A percentile compares a stretch with the other conserved stretches of the same genome.
phyloP scores from a whole-genome alignment of 2,113 vertebrate species.

The Osmerus eperlanus region DNA sequence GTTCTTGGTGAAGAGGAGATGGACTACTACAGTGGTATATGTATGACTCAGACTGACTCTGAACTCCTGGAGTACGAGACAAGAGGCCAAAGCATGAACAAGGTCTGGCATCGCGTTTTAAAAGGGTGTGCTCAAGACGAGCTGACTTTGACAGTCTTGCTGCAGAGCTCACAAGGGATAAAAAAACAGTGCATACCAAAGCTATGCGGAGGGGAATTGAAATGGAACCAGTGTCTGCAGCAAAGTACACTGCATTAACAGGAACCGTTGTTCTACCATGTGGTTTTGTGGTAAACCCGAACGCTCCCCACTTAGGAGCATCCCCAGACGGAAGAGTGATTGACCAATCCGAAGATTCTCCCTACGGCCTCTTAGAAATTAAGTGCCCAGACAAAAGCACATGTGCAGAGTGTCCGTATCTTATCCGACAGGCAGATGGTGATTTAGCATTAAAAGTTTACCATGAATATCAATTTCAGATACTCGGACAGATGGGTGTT shows the following conservation, averaged over 20 bases:
- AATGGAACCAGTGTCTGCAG: too few relatives aligned
- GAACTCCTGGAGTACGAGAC: not conserved
- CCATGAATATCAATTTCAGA: too few relatives aligned
- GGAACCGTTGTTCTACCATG: too few relatives aligned
- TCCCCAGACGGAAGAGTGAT: slow-evolving; percentile 1
- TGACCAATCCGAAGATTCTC: not conserved
- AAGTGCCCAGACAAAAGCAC: not conserved
- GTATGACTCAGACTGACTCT: not conserved
- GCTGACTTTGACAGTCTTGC: not conserved
- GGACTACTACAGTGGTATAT: not conserved
- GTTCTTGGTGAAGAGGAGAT: not conserved
- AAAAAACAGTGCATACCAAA: not conserved
- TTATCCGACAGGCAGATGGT: not conserved
- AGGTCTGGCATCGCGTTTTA: slow-evolving; percentile 7
- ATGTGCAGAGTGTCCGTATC: not conserved
- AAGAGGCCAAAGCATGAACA: slow-evolving; percentile 3
- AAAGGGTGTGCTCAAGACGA: slow-evolving; percentile 5
- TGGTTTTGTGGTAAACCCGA: too few relatives aligned
- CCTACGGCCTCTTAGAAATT: not conserved
- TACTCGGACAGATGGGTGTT: not conserved
- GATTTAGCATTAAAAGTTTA: too few relatives aligned
- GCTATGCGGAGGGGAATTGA: slow-evolving; percentile 1
- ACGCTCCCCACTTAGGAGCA: not conserved
- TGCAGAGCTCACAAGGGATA: not conserved
- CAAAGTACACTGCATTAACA: too few relatives aligned